phyloP scores from a whole-genome alignment of 2,888 invertebrate genomes.

The Maniola hyperantus region DNA sequence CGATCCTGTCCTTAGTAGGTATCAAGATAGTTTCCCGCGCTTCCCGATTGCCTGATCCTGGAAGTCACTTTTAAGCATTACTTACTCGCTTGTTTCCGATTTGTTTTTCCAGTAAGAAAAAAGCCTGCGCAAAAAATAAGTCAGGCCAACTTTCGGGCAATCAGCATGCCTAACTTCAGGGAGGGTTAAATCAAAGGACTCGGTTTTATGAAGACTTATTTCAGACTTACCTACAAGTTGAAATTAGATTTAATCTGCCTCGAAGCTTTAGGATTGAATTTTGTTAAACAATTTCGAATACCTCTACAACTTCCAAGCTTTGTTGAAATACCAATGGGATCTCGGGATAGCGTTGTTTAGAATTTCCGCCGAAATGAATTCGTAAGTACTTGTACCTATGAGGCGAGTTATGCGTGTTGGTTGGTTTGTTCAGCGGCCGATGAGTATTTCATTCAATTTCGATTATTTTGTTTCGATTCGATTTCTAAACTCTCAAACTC shows the following conservation, averaged over 20 bases:
- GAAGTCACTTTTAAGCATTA: slow-evolving; percentile 76
- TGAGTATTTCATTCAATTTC: slow-evolving; percentile 71
- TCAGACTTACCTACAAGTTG: slow-evolving; percentile 82
- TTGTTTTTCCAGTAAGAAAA: slow-evolving; percentile 73
- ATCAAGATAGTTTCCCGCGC: slow-evolving; percentile 44
- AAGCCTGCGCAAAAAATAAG: slow-evolving; percentile 70
- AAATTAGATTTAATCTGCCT: slow-evolving; percentile 82
- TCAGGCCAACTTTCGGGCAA: slow-evolving; percentile 78
- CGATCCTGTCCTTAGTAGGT: slow-evolving; percentile 35
- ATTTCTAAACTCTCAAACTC: neutral
- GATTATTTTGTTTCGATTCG: slow-evolving; percentile 51
- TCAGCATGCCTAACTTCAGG: slow-evolving; percentile 75
- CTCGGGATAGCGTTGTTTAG: slow-evolving; percentile 74
- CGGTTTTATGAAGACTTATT: slow-evolving; percentile 83
- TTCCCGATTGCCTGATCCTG: slow-evolving; percentile 53
- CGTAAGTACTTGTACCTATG: slow-evolving; percentile 70
- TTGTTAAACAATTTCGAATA: slow-evolving; percentile 82
- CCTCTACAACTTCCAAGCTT: slow-evolving; percentile 80
- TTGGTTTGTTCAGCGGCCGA: slow-evolving; percentile 58
- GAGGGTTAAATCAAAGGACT: slow-evolving; percentile 82
- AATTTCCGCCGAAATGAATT: slow-evolving; percentile 80
- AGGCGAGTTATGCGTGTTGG: slow-evolving; percentile 68
- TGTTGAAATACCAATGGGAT: slow-evolving; percentile 80
- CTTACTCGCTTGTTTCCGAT: slow-evolving; percentile 78
- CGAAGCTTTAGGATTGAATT: slow-evolving; percentile 82